Conservation (phyloP, 1,140 invertebrate genomes). For the Saccostrea cuccullata region DNA sequence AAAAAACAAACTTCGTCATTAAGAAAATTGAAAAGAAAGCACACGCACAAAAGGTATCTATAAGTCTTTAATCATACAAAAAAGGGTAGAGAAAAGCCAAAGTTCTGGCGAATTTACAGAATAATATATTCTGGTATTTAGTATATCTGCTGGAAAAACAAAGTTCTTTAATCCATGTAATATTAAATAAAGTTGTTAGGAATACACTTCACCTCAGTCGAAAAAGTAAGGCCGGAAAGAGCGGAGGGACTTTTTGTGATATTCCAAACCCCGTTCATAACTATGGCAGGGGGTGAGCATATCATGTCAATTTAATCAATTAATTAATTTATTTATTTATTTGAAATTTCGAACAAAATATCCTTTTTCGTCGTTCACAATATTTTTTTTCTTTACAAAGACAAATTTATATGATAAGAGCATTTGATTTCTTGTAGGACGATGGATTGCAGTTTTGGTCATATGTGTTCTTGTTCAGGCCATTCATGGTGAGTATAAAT, state of each 20-base stretch:
- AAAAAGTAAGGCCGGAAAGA: background rate
- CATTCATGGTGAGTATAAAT: background rate
- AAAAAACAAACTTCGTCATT: background rate
- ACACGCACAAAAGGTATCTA: background rate
- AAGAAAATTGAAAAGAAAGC: background rate
- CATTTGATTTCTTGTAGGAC: background rate
- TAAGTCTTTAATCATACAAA: background rate
- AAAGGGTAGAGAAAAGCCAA: background rate
- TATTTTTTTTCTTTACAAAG: background rate
- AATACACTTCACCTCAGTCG: slow-evolving; percentile 7
- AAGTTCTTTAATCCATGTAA: slow-evolving; percentile 10
- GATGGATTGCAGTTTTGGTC: background rate
- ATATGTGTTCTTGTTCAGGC: background rate
- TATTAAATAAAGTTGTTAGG: slow-evolving; percentile 23
- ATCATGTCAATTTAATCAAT: too few species aligned
- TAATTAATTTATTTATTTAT: too few species aligned
- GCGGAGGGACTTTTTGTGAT: background rate
- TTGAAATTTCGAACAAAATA: background rate
- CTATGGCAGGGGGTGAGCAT: background rate
- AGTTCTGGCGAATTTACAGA: background rate
- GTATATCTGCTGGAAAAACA: background rate
- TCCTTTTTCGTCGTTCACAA: background rate
- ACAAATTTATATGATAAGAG: background rate
- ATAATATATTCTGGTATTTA: background rate
- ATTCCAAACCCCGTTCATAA: background rate